Conservation (phyloP, 2,797 vertebrate genomes). For the Typhlichthys eigenmanni region DNA sequence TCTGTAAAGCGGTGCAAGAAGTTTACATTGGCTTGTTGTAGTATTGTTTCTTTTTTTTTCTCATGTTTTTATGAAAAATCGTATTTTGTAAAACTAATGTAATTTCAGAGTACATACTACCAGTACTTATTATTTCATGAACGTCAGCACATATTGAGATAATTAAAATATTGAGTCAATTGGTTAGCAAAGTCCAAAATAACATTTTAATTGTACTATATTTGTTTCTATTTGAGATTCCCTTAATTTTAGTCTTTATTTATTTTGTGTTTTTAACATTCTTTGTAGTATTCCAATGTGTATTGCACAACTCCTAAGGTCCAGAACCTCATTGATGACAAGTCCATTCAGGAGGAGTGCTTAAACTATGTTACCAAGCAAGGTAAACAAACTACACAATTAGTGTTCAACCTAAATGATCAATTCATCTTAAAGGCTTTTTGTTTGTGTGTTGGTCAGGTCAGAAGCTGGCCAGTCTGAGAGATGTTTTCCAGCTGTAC, state of each 20-base stretch:
- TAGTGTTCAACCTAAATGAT: background rate
- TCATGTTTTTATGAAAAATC: no score
- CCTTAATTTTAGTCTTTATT: conserved; percentile 2
- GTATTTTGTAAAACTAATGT: no score
- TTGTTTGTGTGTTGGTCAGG: conserved; percentile 69
- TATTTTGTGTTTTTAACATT: conserved; percentile 13
- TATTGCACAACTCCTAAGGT: conserved; percentile 97
- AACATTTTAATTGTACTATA: background rate
- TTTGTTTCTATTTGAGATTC: background rate
- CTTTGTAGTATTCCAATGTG: conserved; percentile 91
- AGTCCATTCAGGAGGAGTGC: conserved; percentile 94
- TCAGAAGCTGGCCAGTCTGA: conserved; percentile 88
- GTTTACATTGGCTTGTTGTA: no score
- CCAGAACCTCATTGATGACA: conserved; percentile 94
- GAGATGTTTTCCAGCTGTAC: conserved; percentile 96
- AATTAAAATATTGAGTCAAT: conserved; percentile 3
- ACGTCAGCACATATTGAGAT: no score
- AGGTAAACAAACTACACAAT: conserved; percentile 71
- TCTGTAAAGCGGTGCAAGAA: no score
- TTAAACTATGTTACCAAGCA: conserved; percentile 89
- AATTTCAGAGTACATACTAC: no score
- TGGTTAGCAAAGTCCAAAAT: background rate
- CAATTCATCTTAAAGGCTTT: background rate
- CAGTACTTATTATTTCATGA: no score
- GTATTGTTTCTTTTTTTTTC: no score